Evolutionary conservation across 2,888 invertebrate genomes (phyloP).

Genomic region (Serrognathus titanus): DNA sequence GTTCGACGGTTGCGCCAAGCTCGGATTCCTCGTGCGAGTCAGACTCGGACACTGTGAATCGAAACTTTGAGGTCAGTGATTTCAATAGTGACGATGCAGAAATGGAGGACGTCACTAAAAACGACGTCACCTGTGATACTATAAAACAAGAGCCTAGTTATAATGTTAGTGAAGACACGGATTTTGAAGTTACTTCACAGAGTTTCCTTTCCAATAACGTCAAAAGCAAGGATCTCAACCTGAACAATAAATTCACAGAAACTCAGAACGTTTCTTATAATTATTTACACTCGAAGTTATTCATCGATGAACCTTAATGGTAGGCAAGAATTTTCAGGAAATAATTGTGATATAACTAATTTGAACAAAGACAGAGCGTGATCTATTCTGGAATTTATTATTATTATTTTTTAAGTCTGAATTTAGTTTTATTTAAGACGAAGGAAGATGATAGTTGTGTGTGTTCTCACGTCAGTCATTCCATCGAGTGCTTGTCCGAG

Average conservation of each 20-base stretch:
- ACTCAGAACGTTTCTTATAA: slow-evolving; percentile 29
- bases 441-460: neutral
- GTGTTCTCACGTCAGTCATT: neutral
- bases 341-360: neutral
- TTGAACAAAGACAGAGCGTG: neutral
- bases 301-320: slow-evolving; percentile 20
- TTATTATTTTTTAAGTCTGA: no score
- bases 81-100: slow-evolving; percentile 12
- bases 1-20: slow-evolving; percentile 9
- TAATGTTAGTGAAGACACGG: no score
- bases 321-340: no score
- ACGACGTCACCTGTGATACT: no score
- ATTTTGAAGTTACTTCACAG: no score
- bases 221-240: no score
- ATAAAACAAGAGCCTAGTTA: neutral
- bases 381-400: no score
- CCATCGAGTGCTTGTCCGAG: neutral
- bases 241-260: slow-evolving; percentile 14
- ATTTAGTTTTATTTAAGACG: no score
- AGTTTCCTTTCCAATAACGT: no score
- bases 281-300: slow-evolving; percentile 33
- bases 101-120: slow-evolving; percentile 3
- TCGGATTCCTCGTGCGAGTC: slow-evolving; percentile 10
- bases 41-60: slow-evolving; percentile 5
- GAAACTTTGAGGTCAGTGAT: slow-evolving; percentile 1